Percentiles rank a stretch among this genome's conserved stretches.
Conservation (phyloP, 2,888 invertebrate genomes). For the Tenthredo mesomela region DNA sequence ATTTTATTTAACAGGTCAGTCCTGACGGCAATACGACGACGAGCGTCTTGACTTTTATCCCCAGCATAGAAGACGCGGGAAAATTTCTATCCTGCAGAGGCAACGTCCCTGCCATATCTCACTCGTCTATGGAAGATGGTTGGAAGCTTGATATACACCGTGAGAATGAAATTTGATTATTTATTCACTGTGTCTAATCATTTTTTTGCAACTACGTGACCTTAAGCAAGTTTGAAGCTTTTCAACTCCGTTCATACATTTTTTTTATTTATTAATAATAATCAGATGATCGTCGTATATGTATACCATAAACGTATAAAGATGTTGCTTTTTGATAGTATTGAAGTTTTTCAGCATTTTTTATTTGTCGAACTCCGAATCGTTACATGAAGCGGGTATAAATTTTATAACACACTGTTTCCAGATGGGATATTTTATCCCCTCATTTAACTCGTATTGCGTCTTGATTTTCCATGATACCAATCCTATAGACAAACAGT, state of each 20-base stretch:
- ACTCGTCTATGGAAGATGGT: conserved; percentile 88
- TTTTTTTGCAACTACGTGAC: neutral
- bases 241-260: neutral
- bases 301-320: neutral
- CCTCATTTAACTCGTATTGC: neutral
- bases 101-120: conserved; percentile 87
- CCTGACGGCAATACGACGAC: conserved; percentile 88
- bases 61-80: conserved; percentile 90
- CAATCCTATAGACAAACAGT: neutral
- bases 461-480: neutral
- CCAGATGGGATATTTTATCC: neutral
- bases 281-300: neutral
- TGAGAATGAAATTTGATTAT: conserved; percentile 80
- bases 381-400: neutral
- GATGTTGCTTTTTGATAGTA: neutral
- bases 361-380: neutral
- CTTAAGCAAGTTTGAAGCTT: neutral
- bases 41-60: conserved; percentile 88
- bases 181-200: neutral
- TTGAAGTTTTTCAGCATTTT: neutral
- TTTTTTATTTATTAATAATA: neutral
- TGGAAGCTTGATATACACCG: conserved; percentile 92
- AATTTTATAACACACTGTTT: neutral
- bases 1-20: conserved; percentile 78
- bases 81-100: conserved; percentile 88